These are phyloP conservation scores for Chionodraco myersi DNA, from an alignment of 2,113 vertebrate genomes.

Conservation along the genomic window DNA sequence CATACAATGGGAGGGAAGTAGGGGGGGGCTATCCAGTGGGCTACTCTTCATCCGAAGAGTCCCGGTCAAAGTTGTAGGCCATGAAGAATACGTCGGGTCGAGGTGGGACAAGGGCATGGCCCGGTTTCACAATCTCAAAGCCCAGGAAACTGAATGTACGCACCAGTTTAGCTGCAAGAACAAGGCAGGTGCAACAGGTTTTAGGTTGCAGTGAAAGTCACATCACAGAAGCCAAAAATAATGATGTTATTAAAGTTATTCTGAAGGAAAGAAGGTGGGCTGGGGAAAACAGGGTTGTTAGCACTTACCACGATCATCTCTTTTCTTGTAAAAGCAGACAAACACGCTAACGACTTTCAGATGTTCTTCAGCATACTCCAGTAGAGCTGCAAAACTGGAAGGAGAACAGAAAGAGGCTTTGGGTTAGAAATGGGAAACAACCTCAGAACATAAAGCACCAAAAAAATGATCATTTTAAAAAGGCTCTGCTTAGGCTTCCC, in stretches of 20 bases:
- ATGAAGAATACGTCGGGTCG: constrained; percentile 99
- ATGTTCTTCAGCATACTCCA: constrained; percentile 87
- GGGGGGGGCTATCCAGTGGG: constrained; percentile 33
- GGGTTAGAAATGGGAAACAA: constrained; percentile 15
- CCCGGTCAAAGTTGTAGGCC: constrained; percentile 97
- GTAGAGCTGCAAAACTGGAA: constrained; percentile 82
- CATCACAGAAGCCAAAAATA: not conserved
- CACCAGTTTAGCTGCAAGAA: constrained; percentile 82
- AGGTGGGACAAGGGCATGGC: constrained; percentile 97
- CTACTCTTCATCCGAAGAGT: constrained; percentile 94
- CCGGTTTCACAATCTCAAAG: constrained; percentile 99
- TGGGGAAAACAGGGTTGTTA: not conserved
- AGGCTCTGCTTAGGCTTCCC: not conserved
- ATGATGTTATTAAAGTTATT: not conserved
- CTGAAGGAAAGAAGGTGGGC: not conserved
- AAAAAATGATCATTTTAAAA: not conserved
- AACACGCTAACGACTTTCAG: constrained; percentile 86
- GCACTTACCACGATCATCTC: constrained; percentile 85
- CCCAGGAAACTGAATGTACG: constrained; percentile 99
- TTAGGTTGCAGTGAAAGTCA: not conserved
- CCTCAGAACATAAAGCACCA: not conserved
- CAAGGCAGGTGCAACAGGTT: not conserved
- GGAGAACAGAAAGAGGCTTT: not conserved
- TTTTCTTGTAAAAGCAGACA: constrained; percentile 88
- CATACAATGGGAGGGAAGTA: constrained; percentile 27